Percentiles rank a stretch among this genome's conserved stretches.
phyloP scores from a whole-genome alignment of 2,113 vertebrate species.

The Megaceryle torquata region DNA sequence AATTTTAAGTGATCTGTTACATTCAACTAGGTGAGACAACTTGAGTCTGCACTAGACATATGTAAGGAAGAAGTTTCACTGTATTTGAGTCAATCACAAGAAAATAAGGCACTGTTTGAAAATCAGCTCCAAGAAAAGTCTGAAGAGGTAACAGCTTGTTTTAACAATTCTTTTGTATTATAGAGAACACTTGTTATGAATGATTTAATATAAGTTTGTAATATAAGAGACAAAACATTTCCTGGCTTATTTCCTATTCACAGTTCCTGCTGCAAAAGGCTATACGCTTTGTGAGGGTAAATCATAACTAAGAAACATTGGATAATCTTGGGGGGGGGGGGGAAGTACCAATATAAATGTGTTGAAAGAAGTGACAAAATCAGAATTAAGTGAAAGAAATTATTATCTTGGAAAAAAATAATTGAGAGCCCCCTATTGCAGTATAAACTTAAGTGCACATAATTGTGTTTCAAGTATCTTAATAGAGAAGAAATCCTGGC shows the following conservation, averaged over 20 bases:
- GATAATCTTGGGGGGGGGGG: neutral
- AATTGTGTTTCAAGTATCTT: neutral
- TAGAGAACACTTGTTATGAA: neutral
- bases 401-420: neutral
- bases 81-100: conserved; percentile 81
- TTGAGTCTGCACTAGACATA: conserved; percentile 80
- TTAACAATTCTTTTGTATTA: neutral
- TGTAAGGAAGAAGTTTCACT: conserved; percentile 83
- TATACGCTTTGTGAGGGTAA: neutral
- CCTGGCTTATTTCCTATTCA: too few species aligned
- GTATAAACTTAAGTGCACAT: neutral
- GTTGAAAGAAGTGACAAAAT: neutral
- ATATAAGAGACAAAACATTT: neutral
- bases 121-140: conserved; percentile 80
- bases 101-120: conserved; percentile 79
- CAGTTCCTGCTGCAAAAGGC: neutral
- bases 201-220: neutral
- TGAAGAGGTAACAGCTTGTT: conserved; percentile 78
- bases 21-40: conserved; percentile 77
- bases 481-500: neutral
- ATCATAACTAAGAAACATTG: neutral
- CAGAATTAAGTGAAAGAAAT: neutral
- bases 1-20: neutral
- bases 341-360: neutral
- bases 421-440: neutral